These are phyloP conservation scores for Nothura maculosa DNA, from an alignment of 2,797 vertebrate genomes.

Conservation along the genomic window DNA sequence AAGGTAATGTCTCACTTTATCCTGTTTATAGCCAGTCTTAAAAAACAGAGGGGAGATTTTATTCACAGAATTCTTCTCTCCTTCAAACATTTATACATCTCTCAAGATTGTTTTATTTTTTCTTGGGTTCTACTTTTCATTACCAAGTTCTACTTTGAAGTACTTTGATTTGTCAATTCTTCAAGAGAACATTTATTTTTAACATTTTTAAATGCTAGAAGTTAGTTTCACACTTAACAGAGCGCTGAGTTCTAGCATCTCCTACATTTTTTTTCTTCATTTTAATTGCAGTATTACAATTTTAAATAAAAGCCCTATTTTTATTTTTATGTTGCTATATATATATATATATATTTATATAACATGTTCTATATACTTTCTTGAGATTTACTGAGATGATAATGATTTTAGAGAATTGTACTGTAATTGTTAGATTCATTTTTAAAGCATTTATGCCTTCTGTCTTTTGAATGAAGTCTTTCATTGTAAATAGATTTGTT, in stretches of 20 bases:
- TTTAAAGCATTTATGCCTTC: slow-evolving; percentile 42
- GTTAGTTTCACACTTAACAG: slow-evolving; percentile 28
- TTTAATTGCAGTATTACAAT: slow-evolving; percentile 52
- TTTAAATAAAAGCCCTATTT: slow-evolving; percentile 56
- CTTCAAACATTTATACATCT: slow-evolving; percentile 34
- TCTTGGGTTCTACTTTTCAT: slow-evolving; percentile 47
- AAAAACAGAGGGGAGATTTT: slow-evolving; percentile 1
- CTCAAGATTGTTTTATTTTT: slow-evolving; percentile 10
- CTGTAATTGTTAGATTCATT: slow-evolving; percentile 63
- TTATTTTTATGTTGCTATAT: slow-evolving; percentile 58
- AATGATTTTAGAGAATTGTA: slow-evolving; percentile 64
- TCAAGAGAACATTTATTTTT: slow-evolving; percentile 72
- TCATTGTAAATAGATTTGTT: slow-evolving; percentile 28
- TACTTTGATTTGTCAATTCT: slow-evolving; percentile 61
- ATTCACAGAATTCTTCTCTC: neutral
- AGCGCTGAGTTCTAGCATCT: slow-evolving; percentile 37
- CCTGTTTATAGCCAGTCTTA: neutral
- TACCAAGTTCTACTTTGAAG: slow-evolving; percentile 53
- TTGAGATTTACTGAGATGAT: slow-evolving; percentile 12
- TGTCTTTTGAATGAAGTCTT: slow-evolving; percentile 16
- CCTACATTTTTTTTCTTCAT: slow-evolving; percentile 18
- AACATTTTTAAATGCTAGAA: slow-evolving; percentile 64
- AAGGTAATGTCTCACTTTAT: neutral
- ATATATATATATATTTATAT: slow-evolving; percentile 59
- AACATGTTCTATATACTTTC: slow-evolving; percentile 30